A percentile compares a stretch with the other conserved stretches of the same genome.
Evolutionary conservation across 2,113 vertebrate species (phyloP).

Genomic region (Struthidea cinerea): DNA sequence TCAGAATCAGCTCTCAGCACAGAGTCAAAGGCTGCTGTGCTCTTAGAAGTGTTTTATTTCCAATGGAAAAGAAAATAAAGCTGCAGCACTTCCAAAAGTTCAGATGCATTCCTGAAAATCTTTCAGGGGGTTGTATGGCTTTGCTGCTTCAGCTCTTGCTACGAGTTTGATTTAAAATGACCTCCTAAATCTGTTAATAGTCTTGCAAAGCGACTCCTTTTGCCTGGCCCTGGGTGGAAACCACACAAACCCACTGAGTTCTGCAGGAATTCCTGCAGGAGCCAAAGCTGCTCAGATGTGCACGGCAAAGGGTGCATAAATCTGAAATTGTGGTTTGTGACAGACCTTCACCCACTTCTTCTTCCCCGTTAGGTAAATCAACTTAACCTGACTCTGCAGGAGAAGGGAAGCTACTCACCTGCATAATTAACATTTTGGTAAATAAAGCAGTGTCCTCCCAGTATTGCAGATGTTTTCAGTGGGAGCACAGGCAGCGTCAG

Average conservation of each 20-base stretch:
- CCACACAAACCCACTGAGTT: neutral
- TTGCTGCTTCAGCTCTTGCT: neutral
- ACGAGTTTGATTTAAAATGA: constrained; percentile 27
- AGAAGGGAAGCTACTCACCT: neutral
- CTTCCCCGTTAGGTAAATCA: neutral
- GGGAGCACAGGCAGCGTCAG: neutral
- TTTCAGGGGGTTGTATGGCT: constrained; percentile 20
- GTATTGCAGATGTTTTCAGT: neutral
- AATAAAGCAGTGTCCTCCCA: neutral
- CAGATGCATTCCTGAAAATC: constrained; percentile 43
- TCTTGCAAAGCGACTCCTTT: neutral
- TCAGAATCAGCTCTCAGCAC: constrained; percentile 7
- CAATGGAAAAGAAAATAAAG: constrained; percentile 47
- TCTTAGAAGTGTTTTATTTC: constrained; percentile 34
- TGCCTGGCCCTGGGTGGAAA: constrained; percentile 1
- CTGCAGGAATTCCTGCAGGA: neutral
- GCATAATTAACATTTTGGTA: neutral
- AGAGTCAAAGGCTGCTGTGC: constrained; percentile 12
- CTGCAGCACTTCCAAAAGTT: neutral
- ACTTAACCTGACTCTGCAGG: neutral
- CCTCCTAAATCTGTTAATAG: constrained; percentile 36
- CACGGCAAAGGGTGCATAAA: neutral
- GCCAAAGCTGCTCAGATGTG: neutral
- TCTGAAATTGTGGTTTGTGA: neutral
- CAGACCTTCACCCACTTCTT: neutral